Conservation (phyloP, 1,140 invertebrate species). For the Zaprionus inermis region DNA sequence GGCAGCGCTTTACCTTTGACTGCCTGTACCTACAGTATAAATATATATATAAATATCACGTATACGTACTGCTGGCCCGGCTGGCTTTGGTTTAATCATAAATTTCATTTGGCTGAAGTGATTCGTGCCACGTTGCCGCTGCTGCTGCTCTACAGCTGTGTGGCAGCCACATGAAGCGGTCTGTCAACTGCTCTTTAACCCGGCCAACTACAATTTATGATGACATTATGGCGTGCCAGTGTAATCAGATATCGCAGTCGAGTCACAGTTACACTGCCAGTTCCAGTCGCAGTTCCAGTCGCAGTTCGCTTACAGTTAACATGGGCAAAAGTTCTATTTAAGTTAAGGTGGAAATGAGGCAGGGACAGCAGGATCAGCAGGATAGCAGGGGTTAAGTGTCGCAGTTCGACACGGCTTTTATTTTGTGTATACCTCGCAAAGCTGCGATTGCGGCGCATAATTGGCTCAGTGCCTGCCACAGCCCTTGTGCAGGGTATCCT, state of each 20-base stretch:
- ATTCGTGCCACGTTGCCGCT: too few relatives aligned
- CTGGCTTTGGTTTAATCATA: conserved; percentile 70
- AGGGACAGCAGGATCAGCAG: conserved; percentile 3
- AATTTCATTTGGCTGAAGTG: conserved; percentile 67
- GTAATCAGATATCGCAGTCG: conserved; percentile 40
- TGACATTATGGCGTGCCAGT: conserved; percentile 54
- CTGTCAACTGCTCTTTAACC: conserved; percentile 45
- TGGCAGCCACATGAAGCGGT: conserved; percentile 11
- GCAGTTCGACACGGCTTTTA: conserved; percentile 53
- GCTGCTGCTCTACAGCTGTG: conserved; percentile 8
- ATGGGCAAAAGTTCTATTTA: conserved; percentile 19
- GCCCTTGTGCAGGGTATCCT: conserved; percentile 6
- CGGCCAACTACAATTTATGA: conserved; percentile 50
- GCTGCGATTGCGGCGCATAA: not conserved
- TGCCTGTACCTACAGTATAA: conserved; percentile 11
- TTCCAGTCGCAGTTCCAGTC: conserved; percentile 3
- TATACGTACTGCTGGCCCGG: not conserved
- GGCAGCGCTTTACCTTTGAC: conserved; percentile 61
- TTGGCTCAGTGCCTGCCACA: not conserved
- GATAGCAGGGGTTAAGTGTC: conserved; percentile 40
- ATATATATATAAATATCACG: not conserved
- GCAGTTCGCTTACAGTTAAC: conserved; percentile 23
- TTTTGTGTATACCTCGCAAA: not conserved
- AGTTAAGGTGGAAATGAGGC: not conserved
- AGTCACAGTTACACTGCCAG: conserved; percentile 13